A percentile compares a stretch with the other conserved stretches of the same genome.
Evolutionary conservation across 2,797 vertebrate species (phyloP).

Genomic region (Schizothorax lantsangensis): DNA sequence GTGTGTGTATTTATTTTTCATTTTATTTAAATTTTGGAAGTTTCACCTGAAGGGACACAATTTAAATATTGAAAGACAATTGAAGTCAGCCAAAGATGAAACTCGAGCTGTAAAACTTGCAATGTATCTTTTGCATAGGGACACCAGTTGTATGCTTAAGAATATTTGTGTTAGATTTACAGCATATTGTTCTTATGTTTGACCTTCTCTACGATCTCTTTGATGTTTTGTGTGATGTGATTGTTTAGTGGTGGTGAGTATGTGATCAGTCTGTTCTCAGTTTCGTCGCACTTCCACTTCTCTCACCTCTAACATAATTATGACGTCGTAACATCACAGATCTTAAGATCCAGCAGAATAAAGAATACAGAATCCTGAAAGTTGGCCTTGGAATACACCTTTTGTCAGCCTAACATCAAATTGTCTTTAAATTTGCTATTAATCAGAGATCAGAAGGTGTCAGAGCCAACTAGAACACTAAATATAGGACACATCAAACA

Average conservation of each 20-base stretch:
- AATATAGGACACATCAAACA: neutral
- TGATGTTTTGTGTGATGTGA: neutral
- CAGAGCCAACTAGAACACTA: neutral
- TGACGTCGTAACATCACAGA: neutral
- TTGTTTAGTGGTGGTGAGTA: neutral
- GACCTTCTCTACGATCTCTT: neutral
- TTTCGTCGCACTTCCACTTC: neutral
- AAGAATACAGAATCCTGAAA: conserved; percentile 38
- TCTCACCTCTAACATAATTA: conserved; percentile 3
- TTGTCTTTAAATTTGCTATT: conserved; percentile 21
- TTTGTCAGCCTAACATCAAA: conserved; percentile 8
- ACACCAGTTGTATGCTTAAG: neutral
- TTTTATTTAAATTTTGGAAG: neutral
- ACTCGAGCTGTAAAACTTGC: neutral
- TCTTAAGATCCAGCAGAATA: conserved; percentile 29
- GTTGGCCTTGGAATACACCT: conserved; percentile 20
- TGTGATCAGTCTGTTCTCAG: neutral
- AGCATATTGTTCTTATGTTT: neutral
- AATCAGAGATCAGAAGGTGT: neutral
- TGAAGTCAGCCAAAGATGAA: neutral
- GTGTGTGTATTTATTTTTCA: neutral
- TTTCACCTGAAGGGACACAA: neutral
- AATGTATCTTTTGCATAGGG: neutral
- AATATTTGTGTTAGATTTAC: neutral
- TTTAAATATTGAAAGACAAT: neutral